Percentiles rank a stretch among this genome's conserved stretches.
These are phyloP conservation scores for Noctuana brunneofusca DNA, from an alignment of 2,888 invertebrate species.

Conservation along the genomic window DNA sequence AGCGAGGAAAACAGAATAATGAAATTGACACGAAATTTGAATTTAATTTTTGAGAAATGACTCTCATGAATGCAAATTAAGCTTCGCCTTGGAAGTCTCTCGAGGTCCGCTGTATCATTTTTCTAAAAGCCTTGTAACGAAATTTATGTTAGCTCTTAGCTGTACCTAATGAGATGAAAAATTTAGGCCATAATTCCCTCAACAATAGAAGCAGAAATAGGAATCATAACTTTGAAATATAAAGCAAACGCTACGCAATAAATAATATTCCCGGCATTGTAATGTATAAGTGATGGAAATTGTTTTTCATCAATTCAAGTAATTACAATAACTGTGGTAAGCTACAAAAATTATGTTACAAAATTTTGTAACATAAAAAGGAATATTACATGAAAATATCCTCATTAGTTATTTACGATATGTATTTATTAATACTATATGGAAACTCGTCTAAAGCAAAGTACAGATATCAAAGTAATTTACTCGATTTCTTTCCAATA, in stretches of 20 bases:
- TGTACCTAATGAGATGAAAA: conserved; percentile 10
- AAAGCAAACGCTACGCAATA: background rate
- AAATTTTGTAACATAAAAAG: no score
- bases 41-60: conserved; percentile 17
- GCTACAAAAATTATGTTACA: no score
- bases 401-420: background rate
- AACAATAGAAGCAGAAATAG: background rate
- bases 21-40: conserved; percentile 5
- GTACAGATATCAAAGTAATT: background rate
- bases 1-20: background rate
- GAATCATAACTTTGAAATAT: background rate
- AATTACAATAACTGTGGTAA: no score
- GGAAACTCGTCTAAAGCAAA: background rate
- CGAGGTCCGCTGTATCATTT: conserved; percentile 21
- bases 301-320: background rate
- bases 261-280: no score
- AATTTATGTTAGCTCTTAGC: conserved; percentile 17
- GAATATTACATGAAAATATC: no score
- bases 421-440: no score
- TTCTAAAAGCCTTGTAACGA: conserved; percentile 26
- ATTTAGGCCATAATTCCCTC: background rate
- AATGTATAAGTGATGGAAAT: no score
- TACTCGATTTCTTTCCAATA: background rate
- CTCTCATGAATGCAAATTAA: conserved; percentile 23
- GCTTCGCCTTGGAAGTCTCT: conserved; percentile 15